Conservation (phyloP, 2,888 invertebrate species). For the Drosophila leonis region DNA sequence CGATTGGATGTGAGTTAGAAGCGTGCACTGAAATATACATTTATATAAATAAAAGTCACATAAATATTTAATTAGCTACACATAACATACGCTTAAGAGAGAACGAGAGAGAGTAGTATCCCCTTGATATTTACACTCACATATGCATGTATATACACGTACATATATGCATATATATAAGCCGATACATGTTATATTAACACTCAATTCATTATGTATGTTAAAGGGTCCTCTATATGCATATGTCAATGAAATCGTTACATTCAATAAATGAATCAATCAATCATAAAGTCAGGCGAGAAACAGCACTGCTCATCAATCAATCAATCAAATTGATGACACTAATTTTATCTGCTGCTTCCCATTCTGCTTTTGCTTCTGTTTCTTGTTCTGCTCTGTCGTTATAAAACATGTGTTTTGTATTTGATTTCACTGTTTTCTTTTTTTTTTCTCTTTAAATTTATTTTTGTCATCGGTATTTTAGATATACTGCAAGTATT, state of each 20-base stretch:
- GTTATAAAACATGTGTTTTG: constrained; percentile 32
- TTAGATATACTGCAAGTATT: constrained; percentile 13
- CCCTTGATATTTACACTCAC: constrained; percentile 16
- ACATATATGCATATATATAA: constrained; percentile 13
- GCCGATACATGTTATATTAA: constrained; percentile 21
- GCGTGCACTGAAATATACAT: constrained; percentile 25
- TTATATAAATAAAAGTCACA: constrained; percentile 27
- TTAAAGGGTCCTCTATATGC: constrained; percentile 46
- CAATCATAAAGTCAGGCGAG: constrained; percentile 61
- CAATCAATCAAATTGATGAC: constrained; percentile 62
- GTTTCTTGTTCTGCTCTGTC: constrained; percentile 10
- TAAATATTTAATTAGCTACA: constrained; percentile 54
- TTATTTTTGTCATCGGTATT: constrained; percentile 14
- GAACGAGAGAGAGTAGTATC: background rate
- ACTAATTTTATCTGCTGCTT: constrained; percentile 32
- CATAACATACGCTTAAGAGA: constrained; percentile 13
- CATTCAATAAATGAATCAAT: constrained; percentile 67
- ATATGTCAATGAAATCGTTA: constrained; percentile 55
- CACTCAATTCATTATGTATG: constrained; percentile 48
- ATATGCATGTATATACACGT: background rate
- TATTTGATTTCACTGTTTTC: background rate
- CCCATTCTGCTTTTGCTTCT: constrained; percentile 16
- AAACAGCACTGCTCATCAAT: constrained; percentile 53
- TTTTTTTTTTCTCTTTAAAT: constrained; percentile 4
- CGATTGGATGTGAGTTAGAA: constrained; percentile 22